Base-by-base conservation (phyloP, 2,888 invertebrate genomes). In the Lasioglossum figueresi region DNA sequence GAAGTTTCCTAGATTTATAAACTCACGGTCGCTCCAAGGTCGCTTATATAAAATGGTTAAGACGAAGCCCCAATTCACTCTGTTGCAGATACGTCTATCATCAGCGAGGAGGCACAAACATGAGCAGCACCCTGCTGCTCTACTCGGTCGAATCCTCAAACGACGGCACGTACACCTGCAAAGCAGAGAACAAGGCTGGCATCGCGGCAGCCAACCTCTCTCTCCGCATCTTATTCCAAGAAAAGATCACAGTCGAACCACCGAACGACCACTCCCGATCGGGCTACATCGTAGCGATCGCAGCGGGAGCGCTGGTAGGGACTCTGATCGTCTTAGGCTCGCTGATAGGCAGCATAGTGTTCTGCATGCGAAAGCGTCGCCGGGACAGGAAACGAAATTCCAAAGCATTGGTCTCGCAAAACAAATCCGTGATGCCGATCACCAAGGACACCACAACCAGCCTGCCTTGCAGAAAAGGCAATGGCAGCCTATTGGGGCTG, bases 151-250 rank as follows among this genome's bases (percentile, higher is more conserved):
- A 94, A 40, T 78, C 90, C 23, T 81, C 88, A 88, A 98, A 98
- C 93, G 98, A 98, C 92, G 98, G 98, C 8, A 98, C 97, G 14
- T 98, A 98, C 94, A 96, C 97, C 5, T 99, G 98, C 94, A 96
- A 97, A 23, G 98, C 98, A 0, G 98, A 98, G 93, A 98, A 98
- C 94, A 96, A 97, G 27, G 98, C 98, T 0, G 98, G 98, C 23
- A 96, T 96, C 82, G 96, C 97, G 0, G 97, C 96, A 89, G 97
- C 97, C 83, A 98, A 98, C 94, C 98, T 98, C 91, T 98, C 98
- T 2, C 96, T 98, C 88, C 96, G 97, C 87, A 96, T 98, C 74
- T 96, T 98, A 88, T 96, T 97, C 27, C 94, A 91, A 16, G 94
- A 94, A 75, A 92, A 90, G 37, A 87, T 91, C 37, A 94, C 94